These are phyloP conservation scores for Leptonema lineaticorne DNA, from an alignment of 1,140 invertebrate species.

Conservation along the genomic window DNA sequence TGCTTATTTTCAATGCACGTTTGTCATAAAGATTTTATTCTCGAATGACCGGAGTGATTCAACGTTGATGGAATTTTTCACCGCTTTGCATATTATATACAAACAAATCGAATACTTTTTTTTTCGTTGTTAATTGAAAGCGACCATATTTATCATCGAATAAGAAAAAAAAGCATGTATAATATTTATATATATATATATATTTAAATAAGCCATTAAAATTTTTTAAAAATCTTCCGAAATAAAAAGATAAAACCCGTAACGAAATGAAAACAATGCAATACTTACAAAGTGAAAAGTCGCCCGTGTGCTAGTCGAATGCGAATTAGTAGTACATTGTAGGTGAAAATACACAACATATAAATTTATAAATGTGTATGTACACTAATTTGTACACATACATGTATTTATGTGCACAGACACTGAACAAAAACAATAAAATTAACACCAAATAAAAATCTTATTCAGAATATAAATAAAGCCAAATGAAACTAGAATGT, in stretches of 20 bases:
- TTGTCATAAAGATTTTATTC: slow-evolving; percentile 4
- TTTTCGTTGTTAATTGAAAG: slow-evolving; percentile 10
- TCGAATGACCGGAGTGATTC: slow-evolving; percentile 10
- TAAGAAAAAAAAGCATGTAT: too few relatives aligned
- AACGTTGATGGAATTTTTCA: slow-evolving; percentile 18
- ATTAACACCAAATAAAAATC: slow-evolving; percentile 5
- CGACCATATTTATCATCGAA: too few relatives aligned
- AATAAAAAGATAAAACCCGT: background rate
- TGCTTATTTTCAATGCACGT: slow-evolving; percentile 4
- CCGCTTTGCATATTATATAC: slow-evolving; percentile 4
- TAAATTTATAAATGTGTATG: too few relatives aligned
- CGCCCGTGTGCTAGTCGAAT: background rate
- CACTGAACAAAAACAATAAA: slow-evolving; percentile 11
- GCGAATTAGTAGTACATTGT: too few relatives aligned
- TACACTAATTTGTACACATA: too few relatives aligned
- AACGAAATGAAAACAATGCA: background rate
- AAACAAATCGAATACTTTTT: slow-evolving; percentile 3
- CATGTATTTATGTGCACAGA: background rate
- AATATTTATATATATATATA: background rate
- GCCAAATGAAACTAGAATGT: background rate
- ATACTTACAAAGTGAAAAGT: background rate
- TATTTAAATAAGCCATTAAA: background rate
- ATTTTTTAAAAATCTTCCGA: background rate
- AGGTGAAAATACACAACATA: too few relatives aligned
- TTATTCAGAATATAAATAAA: background rate